Percentiles rank a stretch among this genome's conserved stretches.
Evolutionary conservation across 1,140 invertebrate species (phyloP).

Genomic region (Heliconius nattereri): DNA sequence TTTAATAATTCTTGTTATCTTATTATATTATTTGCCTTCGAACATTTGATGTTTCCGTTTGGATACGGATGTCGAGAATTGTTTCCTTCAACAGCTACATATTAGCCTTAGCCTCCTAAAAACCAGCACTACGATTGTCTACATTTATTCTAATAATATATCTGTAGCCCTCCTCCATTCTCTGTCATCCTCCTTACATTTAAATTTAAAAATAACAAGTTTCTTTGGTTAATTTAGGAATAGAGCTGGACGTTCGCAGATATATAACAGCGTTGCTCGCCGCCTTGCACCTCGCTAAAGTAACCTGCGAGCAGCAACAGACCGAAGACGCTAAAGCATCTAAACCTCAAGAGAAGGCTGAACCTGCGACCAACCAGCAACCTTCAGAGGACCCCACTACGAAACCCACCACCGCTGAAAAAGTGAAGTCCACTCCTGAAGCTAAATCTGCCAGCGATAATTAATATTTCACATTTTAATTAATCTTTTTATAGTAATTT

Average conservation of each 20-base stretch:
- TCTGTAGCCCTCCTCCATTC: too few relatives aligned
- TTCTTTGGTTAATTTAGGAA: constrained; percentile 44
- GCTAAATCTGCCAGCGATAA: constrained; percentile 54
- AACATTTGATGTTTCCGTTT: too few relatives aligned
- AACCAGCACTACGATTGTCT: too few relatives aligned
- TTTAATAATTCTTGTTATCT: too few relatives aligned
- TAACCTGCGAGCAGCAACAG: constrained; percentile 84
- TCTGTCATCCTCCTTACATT: too few relatives aligned
- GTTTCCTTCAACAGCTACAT: too few relatives aligned
- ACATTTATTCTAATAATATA: too few relatives aligned
- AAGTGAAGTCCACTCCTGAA: constrained; percentile 65
- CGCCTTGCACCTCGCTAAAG: constrained; percentile 83
- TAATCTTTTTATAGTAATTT: constrained; percentile 17
- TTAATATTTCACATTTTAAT: constrained; percentile 35
- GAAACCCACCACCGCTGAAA: constrained; percentile 82
- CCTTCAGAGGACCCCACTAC: constrained; percentile 64
- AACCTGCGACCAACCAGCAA: constrained; percentile 31
- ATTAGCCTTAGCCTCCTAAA: neutral
- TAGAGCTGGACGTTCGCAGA: constrained; percentile 82
- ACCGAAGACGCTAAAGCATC: constrained; percentile 55
- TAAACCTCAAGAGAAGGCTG: constrained; percentile 45
- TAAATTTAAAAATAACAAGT: too few relatives aligned
- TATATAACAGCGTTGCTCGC: constrained; percentile 84
- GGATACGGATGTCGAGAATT: too few relatives aligned
- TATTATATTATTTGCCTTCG: too few relatives aligned